Conservation (phyloP, 2,797 vertebrate genomes). For the Semaprochilodus insignis region DNA sequence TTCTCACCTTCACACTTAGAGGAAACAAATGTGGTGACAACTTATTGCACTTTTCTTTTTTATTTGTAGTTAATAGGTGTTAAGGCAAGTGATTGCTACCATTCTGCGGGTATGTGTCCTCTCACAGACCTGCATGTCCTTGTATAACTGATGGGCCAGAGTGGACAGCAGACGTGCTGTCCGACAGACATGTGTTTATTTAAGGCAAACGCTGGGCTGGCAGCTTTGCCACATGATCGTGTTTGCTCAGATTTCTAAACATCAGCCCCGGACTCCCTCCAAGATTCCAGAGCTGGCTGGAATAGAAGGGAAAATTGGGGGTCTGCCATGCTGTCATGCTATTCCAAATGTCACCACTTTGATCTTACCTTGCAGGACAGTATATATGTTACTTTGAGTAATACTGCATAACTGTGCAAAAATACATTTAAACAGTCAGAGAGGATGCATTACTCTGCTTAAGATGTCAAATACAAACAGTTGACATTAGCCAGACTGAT, state of each 20-base stretch:
- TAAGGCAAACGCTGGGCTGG: constrained; percentile 25
- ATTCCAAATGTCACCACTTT: neutral
- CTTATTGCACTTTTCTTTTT: neutral
- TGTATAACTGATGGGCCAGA: constrained; percentile 8
- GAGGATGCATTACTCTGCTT: too few species aligned
- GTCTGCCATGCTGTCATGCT: neutral
- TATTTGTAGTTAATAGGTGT: neutral
- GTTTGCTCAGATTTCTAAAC: constrained; percentile 19
- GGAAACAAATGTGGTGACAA: neutral
- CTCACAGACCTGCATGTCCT: neutral
- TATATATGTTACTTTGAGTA: neutral
- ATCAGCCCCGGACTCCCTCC: neutral
- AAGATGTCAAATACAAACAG: too few species aligned
- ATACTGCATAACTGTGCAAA: too few species aligned
- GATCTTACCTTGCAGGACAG: neutral
- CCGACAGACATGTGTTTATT: constrained; percentile 41
- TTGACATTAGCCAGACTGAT: too few species aligned
- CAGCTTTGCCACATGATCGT: neutral
- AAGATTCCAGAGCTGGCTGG: constrained; percentile 5
- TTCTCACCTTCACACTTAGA: neutral
- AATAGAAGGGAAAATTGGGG: neutral
- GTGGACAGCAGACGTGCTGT: constrained; percentile 18
- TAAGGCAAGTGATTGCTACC: neutral
- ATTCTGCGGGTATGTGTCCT: neutral
- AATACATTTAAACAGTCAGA: too few species aligned